Base-by-base conservation (phyloP, 2,888 invertebrate genomes). In the Rhagophthalmus giganteus region DNA sequence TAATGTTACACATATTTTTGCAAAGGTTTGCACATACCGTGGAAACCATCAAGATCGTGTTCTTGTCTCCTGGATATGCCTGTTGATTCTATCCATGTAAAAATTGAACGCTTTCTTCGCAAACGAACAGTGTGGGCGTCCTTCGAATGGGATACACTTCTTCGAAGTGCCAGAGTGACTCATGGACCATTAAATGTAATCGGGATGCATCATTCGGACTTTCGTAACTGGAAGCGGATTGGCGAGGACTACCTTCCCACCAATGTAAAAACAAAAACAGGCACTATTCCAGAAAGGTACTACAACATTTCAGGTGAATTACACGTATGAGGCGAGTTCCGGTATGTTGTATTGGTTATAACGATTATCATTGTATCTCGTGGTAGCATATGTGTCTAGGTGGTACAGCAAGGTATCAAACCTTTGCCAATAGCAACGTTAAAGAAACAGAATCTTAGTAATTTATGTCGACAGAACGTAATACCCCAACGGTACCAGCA, bases 61-160 rank as follows among this genome's bases (percentile, higher is more conserved):
- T 47, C 46, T 31, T 50, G 20, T 32, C 49, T 9, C 38, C 50
- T 20, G 30, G 38, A 9, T 14, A 32, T 32, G 34, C 47, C 28
- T 1, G 38, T 35, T 11, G 51, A 57, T 30, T 57, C 49, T 10
- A 42, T 57, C n/a, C n/a, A 13, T 52, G 51, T 54, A 20, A 44
- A 41, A 35, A 57, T 54, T 32, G 54, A 57, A 35, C 20, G 30
- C 30, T 34, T 47, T 25, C 10, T 39, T 32, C 48, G 37, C 30
- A 41, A 49, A 10, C 40, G 25, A 33, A 32, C 47, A 26, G 32
- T 59, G 16, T 59, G 55, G 55, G 52, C 57, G 15, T 55, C 57
- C 25, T 47, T 44, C 8, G 54, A 59, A 40, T 59, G 59, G 54
- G 34, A 51, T 24, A 55, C 57, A n/a, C 48, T 41, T 8, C 31